phyloP scores from a whole-genome alignment of 2,888 invertebrate species.

The Hydrotaea diabolus region DNA sequence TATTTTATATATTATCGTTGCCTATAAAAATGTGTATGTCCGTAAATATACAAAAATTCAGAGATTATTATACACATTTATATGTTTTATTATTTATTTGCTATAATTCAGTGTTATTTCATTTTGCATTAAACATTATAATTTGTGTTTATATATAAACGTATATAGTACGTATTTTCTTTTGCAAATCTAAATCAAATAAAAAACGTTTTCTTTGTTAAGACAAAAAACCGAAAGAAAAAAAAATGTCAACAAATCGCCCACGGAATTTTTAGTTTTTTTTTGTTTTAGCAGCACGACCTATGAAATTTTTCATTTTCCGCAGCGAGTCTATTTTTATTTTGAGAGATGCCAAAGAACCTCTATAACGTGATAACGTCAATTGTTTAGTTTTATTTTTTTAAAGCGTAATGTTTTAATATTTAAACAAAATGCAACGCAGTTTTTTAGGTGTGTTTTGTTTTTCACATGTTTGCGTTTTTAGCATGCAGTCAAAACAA shows the following conservation, averaged over 20 bases:
- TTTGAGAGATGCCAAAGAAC: not conserved
- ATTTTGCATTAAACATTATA: not conserved
- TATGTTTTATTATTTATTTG: no score
- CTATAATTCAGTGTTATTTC: not conserved
- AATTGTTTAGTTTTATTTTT: not conserved
- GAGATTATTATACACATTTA: no score
- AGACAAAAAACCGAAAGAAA: no score
- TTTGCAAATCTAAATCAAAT: conserved; percentile 2
- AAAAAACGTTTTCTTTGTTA: conserved; percentile 5
- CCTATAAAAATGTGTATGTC: no score
- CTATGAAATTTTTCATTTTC: not conserved
- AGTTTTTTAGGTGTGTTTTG: no score
- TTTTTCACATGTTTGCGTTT: no score
- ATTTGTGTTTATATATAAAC: not conserved
- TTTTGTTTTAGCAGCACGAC: conserved; percentile 18
- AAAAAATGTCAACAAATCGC: conserved; percentile 41
- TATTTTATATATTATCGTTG: not conserved
- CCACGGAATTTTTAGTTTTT: conserved; percentile 25
- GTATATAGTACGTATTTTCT: no score
- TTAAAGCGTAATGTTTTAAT: no score
- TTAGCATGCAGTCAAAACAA: no score
- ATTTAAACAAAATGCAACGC: no score
- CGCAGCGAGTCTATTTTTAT: not conserved
- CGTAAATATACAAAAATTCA: no score
- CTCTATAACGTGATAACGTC: not conserved